Conservation (phyloP, 2,797 vertebrate genomes). For the Luscinia luscinia region DNA sequence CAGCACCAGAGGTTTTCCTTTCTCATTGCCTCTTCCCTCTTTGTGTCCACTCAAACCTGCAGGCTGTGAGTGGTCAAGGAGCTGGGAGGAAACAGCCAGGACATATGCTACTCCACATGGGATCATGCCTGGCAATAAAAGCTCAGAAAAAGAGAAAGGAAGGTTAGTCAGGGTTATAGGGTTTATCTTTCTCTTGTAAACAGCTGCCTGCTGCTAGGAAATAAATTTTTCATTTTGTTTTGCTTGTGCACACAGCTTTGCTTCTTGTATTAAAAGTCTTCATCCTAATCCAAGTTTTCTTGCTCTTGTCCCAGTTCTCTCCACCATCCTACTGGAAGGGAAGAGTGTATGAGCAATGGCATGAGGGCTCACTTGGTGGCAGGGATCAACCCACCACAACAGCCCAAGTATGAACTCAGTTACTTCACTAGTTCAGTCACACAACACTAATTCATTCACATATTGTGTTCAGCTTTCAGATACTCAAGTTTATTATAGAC, state of each 20-base stretch:
- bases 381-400: neutral
- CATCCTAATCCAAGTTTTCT: neutral
- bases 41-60: rapidly evolving
- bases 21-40: no score
- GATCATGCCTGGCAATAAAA: neutral
- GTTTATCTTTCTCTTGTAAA: neutral
- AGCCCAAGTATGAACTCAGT: neutral
- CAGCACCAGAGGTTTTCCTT: neutral
- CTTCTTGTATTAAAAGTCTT: neutral
- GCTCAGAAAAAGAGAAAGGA: neutral
- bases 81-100: neutral
- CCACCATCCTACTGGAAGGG: neutral
- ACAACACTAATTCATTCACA: neutral
- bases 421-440: neutral
- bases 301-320: neutral
- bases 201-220: neutral
- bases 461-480: neutral
- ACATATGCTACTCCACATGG: neutral
- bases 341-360: neutral
- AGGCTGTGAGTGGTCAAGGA: neutral
- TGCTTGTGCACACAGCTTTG: neutral
- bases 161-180: neutral
- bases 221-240: neutral
- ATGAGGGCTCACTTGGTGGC: neutral
- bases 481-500: slow-evolving; percentile 26